These are phyloP conservation scores for Eubucco bourcierii DNA, from an alignment of 2,113 vertebrate genomes.

Conservation along the genomic window DNA sequence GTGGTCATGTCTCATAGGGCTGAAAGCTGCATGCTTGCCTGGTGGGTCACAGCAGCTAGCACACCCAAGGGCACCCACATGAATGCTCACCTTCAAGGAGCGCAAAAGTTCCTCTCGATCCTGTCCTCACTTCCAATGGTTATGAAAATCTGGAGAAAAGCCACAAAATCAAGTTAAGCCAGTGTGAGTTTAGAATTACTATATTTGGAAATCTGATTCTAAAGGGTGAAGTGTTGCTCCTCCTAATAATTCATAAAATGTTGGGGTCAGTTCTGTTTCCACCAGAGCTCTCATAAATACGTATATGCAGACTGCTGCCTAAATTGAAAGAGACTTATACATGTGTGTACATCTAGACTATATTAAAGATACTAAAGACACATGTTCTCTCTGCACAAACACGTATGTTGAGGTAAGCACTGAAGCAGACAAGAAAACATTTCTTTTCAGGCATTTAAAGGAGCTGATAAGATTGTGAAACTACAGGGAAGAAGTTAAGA, in stretches of 20 bases:
- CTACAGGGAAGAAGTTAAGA: background rate
- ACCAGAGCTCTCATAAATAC: background rate
- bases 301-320: background rate
- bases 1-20: background rate
- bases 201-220: too few species aligned
- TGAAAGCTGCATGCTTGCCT: background rate
- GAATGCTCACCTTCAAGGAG: background rate
- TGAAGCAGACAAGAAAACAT: background rate
- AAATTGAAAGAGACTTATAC: background rate
- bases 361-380: background rate
- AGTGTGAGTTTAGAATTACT: background rate
- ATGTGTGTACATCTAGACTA: background rate
- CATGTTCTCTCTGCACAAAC: background rate
- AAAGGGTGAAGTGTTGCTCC: slow-evolving; percentile 6
- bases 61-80: rapidly evolving
- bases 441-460: background rate
- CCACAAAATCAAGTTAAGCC: slow-evolving; percentile 62
- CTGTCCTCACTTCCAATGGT: background rate
- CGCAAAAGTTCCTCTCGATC: background rate
- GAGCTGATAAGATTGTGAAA: background rate
- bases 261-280: slow-evolving; percentile 19
- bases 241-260: slow-evolving; percentile 23
- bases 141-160: slow-evolving; percentile 49
- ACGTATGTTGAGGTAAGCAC: background rate
- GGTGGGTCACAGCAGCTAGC: background rate